Evolutionary conservation across 2,113 vertebrate genomes (phyloP), one percentile per base, ranked within the genome.

Genomic region (Picathartes gymnocephalus): DNA sequence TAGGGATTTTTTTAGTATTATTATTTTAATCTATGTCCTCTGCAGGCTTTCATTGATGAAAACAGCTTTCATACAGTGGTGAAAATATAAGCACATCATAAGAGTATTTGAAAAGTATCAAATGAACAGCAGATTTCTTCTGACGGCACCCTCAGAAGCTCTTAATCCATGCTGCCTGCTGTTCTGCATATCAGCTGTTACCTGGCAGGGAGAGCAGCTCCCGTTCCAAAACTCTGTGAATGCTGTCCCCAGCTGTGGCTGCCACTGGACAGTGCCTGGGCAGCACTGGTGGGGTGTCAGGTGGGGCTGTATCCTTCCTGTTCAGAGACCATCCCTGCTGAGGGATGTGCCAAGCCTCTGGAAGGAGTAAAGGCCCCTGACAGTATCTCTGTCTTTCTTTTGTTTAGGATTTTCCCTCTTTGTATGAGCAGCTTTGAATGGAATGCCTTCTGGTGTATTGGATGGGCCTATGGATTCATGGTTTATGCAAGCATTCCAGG

Each of bases 211-310:
- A 58, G 20, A 51, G 2, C n/a, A 60, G n/a, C 30, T 81, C 25
- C 51, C 7, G 5, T 45, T 84, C 51, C 72, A 76, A 69, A 86
- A 83, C 44, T 18, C 44, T 8, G 4, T 0, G 2, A 57, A 10
- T 0, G 2, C 9, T n/a, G 45, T 66, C 47, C 15, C 22, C 1
- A 2, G 27, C 19, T 0, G 0, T 1, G 18, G 30, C 25, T 92
- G 30, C 65, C 3, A 2, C 45, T 42, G 64, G 47, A 16, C 11
- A 1, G 9, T 39, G 73, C n/a, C 54, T 0, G 4, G 33, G 39
- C 51, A 74, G 44, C 0, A 1, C 28, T 50, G 61, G 1, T 9
- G 40, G 56, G 35, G 7, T 1, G 8, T 31, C 66, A 50, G 23
- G 9, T 31, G 22, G 24, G 39, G 21, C 25, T 1, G 0, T 8